Evolutionary conservation across 2,888 invertebrate genomes (phyloP), one percentile per base, ranked within the genome.

Genomic region (Geotrupes spiniger): DNA sequence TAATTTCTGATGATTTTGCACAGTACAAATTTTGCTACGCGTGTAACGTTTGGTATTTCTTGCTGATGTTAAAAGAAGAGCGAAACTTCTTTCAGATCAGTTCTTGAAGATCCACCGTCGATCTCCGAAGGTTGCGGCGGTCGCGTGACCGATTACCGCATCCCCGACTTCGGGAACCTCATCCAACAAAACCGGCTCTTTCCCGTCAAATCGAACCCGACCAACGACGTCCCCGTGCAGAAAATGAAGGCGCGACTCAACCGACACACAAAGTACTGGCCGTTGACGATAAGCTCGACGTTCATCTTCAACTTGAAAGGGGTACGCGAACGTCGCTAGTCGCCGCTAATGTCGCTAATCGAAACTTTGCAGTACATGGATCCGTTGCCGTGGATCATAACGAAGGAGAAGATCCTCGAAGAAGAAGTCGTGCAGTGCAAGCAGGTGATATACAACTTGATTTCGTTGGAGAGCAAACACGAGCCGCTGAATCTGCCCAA

Each of bases 41-140:
- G n/a, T n/a, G n/a, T n/a, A n/a, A n/a, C n/a, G n/a, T n/a, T n/a
- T 21, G 21, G 6, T 6, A 21, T 21, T 21, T 21, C 21, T 3
- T 6, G 21, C 4, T 21, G 21, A 4, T 21, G 21, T 4, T 21
- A 21, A 4, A 21, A 3, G 6, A 21, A 21, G 3, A 21, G 6
- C 21, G 3, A n/a, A n/a, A n/a, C n/a, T n/a, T n/a, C 3, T 21
- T 21, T 21, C 6, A 21, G 94, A 27, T 89, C 91, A 31, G 87
- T 92, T 2, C 79, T 95, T 43, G 96, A 97, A 69, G 97, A 97
- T 71, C 92, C 94, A 1, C 96, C 96, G 0, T 92, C 95, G 0
- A 90, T 97, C 41, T 92, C 89, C 17, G 97, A 97, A 73, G 96
- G 96, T 0, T 86, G 88, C 27, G 97, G 97, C 0, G 97, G 96